A percentile compares a stretch with the other conserved stretches of the same genome.
These are phyloP conservation scores for Apus apus DNA, from an alignment of 2,113 vertebrate species.

Conservation along the genomic window DNA sequence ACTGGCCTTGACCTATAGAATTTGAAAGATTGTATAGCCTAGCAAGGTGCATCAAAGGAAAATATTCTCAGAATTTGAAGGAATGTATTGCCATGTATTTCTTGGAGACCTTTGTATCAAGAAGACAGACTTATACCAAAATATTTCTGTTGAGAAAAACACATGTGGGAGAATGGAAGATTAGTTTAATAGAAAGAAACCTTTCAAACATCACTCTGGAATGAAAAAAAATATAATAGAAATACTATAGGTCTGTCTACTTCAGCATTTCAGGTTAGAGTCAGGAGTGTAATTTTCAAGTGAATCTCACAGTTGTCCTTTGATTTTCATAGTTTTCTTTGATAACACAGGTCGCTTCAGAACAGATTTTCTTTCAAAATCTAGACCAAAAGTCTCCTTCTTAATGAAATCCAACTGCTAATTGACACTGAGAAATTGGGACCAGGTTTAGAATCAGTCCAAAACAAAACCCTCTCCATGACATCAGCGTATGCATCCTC, in stretches of 20 bases:
- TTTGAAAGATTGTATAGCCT: background rate
- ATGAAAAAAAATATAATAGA: background rate
- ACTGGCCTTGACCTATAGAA: background rate
- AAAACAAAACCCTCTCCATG: background rate
- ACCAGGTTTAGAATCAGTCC: background rate
- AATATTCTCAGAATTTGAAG: background rate
- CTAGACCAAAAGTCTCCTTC: background rate
- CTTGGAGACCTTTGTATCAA: background rate
- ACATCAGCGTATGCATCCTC: background rate
- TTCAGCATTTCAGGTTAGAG: background rate
- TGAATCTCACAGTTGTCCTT: background rate
- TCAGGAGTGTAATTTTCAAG: background rate
- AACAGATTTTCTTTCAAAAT: background rate
- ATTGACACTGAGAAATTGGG: background rate
- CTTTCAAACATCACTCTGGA: background rate
- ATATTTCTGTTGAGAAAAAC: background rate
- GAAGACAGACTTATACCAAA: background rate
- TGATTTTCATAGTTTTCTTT: background rate
- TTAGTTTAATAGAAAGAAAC: background rate
- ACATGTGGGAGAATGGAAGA: background rate
- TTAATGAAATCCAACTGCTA: background rate
- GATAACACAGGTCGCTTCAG: background rate
- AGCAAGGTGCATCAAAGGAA: background rate
- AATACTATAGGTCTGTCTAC: background rate
- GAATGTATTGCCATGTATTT: background rate